Evolutionary conservation across 1,140 invertebrate species (phyloP).

Genomic region (Aphelenchoides besseyi): DNA sequence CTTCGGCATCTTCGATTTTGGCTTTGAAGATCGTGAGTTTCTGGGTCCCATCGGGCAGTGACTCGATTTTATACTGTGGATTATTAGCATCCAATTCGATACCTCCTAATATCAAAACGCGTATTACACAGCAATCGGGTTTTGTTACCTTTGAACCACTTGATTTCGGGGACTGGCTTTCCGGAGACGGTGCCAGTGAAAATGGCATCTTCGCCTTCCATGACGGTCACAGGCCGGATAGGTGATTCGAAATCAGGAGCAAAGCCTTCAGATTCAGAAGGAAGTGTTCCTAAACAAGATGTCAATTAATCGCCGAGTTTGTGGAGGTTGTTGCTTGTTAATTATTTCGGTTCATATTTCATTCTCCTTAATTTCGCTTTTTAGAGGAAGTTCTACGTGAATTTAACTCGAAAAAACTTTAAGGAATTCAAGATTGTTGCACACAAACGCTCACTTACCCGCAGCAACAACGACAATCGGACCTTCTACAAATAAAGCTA

Average conservation of each 20-base stretch:
- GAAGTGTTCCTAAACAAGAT: conserved; percentile 38
- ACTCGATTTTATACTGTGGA: conserved; percentile 64
- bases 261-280: conserved; percentile 56
- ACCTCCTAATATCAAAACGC: background rate
- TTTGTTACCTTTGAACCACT: conserved; percentile 77
- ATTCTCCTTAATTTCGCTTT: too few relatives aligned
- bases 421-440: too few relatives aligned
- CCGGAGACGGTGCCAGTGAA: conserved; percentile 82
- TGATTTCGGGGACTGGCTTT: conserved; percentile 80
- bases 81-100: conserved; percentile 24
- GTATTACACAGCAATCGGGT: conserved; percentile 13
- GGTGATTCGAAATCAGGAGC: conserved; percentile 59
- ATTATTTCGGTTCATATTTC: too few relatives aligned
- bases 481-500: conserved; percentile 61
- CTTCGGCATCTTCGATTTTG: conserved; percentile 41
- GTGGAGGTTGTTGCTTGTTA: too few relatives aligned
- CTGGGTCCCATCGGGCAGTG: conserved; percentile 74
- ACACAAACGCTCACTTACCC: too few relatives aligned
- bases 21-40: conserved; percentile 74
- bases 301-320: too few relatives aligned
- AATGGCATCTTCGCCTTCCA: conserved; percentile 80
- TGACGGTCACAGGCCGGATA: conserved; percentile 63
- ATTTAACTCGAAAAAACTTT: too few relatives aligned
- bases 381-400: too few relatives aligned
- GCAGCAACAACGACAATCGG: conserved; percentile 58